Base-by-base conservation (phyloP, 2,113 vertebrate genomes). In the Bubo bubo region DNA sequence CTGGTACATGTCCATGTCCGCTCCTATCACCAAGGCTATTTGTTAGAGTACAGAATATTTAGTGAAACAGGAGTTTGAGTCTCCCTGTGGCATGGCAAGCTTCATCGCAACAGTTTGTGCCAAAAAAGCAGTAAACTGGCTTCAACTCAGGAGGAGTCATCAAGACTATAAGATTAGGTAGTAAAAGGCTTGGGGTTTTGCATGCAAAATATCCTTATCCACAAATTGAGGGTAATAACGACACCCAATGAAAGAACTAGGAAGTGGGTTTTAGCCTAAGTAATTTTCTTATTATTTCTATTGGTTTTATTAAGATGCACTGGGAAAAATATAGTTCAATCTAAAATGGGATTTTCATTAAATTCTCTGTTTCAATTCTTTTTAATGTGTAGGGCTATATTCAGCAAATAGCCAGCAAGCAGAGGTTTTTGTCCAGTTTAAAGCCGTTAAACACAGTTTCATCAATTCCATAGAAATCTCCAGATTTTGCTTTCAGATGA, bases 1-100 rank as follows among this genome's bases (percentile, higher is more conserved):
- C 11, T 22, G n/a, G 9, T 7, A 23, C 2, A 0, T 2, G n/a
- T 8, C 28, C 1, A 1, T 5, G 63, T 3, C 45, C 32, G 49
- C 73, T n/a, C 34, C 45, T 21, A 6, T 5, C 59, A 18, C 32
- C 28, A 6, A 74, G 41, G 9, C 22, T 52, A 4, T 6, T 2
- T 37, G 23, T 28, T n/a, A 1, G 8, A 27, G 5, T 0, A 1
- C 3, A 30, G 68, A 4, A 32, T 16, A 6, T 45, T 35, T 8
- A 13, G 24, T 12, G 55, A 22, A 12, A 22, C 4, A 2, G 53
- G 23, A 59, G 11, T 24, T 84, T 28, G 16, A 1, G 53, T 2
- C 15, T 55, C 32, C 63, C 18, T 12, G 34, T 12, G 16, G 23
- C 21, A n/a, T 4, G 3, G 8, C 5, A 32, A 35, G 13, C 12